phyloP scores from a whole-genome alignment of 2,113 vertebrate genomes.

The Recurvirostra avosetta region DNA sequence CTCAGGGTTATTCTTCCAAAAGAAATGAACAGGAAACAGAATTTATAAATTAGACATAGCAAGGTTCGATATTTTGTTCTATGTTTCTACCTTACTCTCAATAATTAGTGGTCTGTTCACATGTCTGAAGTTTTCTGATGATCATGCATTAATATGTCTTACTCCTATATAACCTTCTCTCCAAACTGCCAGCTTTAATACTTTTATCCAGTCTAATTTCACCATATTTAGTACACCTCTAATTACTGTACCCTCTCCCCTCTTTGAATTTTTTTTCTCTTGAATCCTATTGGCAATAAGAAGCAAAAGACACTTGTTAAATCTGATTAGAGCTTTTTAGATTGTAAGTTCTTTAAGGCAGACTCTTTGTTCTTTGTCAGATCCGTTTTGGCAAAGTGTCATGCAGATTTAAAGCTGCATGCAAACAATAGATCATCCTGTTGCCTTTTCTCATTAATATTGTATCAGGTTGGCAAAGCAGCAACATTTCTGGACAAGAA shows the following conservation, averaged over 20 bases:
- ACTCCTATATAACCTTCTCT: not conserved
- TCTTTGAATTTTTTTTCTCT: not conserved
- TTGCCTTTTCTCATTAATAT: slow-evolving; percentile 21
- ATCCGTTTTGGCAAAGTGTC: not conserved
- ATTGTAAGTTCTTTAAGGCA: slow-evolving; percentile 2
- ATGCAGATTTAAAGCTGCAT: not conserved
- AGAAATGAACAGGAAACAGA: not conserved
- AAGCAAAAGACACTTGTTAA: slow-evolving; percentile 32
- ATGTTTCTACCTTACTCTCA: not conserved
- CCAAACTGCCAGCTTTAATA: not conserved
- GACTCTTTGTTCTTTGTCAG: slow-evolving; percentile 52
- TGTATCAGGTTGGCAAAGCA: not conserved
- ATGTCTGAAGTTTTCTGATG: not conserved
- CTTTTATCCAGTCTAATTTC: not conserved
- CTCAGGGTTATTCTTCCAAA: not conserved
- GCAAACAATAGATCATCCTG: slow-evolving; percentile 24
- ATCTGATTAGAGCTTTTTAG: slow-evolving; percentile 15
- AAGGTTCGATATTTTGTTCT: not conserved
- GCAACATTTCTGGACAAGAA: slow-evolving; percentile 2
- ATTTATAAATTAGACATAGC: not conserved
- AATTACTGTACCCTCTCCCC: not conserved
- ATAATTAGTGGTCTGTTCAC: not conserved
- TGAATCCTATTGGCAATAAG: slow-evolving; percentile 15
- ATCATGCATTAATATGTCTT: not conserved
- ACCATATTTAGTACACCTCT: not conserved